Evolutionary conservation across 2,113 vertebrate genomes (phyloP), one percentile per base, ranked within the genome.

Genomic region (Pseudorectes ferrugineus): DNA sequence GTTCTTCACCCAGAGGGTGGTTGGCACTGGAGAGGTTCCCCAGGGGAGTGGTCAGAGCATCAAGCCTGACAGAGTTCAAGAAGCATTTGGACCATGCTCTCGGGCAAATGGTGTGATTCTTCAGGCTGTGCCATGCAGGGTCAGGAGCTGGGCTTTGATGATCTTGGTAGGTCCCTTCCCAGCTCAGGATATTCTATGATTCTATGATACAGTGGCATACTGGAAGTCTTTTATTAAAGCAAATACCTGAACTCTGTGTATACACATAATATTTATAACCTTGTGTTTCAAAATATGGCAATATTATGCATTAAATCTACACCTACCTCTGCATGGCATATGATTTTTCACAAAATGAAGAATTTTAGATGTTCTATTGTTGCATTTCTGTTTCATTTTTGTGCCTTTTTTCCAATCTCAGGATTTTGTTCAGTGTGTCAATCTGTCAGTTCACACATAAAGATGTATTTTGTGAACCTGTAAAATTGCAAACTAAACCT

Each of bases 371-470:
- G 24, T 73, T 83, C 33, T 10, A 9, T 35, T 90, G 4, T 75
- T 59, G 10, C 11, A 40, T 43, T 89, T 89, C 12, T 71, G 4
- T 71, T 85, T 57, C 9, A 57, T 66, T 89, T 88, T 46, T 81
- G 9, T 77, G 43, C 26, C 5, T 42, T 77, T 68, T 95, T 86
- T 71, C 49, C 51, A 65, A 10, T n/a, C 36, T 82, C 19, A 63
- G 11, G 21, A 59, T 68, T 93, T 94, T 95, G 24, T 82, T 93
- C 61, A 54, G 20, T 52, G 26, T 78, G 83, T 73, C 67, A 91
- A 31, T 84, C 89, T 92, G 72, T 84, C 72, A 86, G n/a, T 75
- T 95, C 52, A 79, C 40, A 82, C n/a, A 67, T 67, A 87, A 85
- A 81, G 73, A 71, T n/a, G 6, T 25, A 55, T 72, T 88, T 92